Evolutionary conservation across 2,797 vertebrate species (phyloP).

Genomic region (Acanthornis magna): DNA sequence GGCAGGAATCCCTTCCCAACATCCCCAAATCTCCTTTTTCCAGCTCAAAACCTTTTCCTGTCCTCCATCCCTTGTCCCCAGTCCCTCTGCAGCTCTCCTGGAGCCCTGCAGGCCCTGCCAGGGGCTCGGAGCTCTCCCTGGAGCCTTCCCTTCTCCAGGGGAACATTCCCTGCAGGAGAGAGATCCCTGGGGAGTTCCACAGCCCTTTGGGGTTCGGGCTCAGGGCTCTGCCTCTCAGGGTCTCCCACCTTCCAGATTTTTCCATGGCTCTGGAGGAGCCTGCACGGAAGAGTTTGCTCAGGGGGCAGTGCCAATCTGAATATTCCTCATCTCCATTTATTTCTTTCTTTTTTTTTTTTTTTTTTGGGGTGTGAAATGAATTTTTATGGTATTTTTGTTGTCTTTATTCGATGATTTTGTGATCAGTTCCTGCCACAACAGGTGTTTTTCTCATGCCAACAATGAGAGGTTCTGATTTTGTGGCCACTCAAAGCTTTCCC

Average conservation of each 20-base stretch:
- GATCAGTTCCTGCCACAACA: neutral
- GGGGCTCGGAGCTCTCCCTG: too few species aligned
- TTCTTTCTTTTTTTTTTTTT: neutral
- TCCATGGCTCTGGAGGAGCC: too few species aligned
- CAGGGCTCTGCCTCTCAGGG: rapidly evolving
- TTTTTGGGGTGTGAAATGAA: neutral
- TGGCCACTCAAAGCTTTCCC: neutral
- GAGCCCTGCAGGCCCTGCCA: too few species aligned
- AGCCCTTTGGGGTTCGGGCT: neutral
- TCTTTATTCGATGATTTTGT: neutral
- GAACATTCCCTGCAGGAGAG: neutral
- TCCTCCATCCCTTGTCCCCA: too few species aligned
- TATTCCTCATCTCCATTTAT: rapidly evolving
- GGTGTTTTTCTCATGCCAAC: neutral
- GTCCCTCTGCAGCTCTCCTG: too few species aligned
- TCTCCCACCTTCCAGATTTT: neutral
- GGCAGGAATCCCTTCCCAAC: too few species aligned
- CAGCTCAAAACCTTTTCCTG: too few species aligned
- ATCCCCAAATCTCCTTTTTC: too few species aligned
- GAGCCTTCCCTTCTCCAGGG: neutral
- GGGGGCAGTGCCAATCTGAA: too few species aligned
- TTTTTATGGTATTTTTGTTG: neutral
- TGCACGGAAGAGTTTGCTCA: too few species aligned
- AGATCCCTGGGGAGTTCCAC: rapidly evolving
- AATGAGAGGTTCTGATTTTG: neutral